Evolutionary conservation across 2,888 invertebrate genomes (phyloP).

Genomic region (Tyria jacobaeae): DNA sequence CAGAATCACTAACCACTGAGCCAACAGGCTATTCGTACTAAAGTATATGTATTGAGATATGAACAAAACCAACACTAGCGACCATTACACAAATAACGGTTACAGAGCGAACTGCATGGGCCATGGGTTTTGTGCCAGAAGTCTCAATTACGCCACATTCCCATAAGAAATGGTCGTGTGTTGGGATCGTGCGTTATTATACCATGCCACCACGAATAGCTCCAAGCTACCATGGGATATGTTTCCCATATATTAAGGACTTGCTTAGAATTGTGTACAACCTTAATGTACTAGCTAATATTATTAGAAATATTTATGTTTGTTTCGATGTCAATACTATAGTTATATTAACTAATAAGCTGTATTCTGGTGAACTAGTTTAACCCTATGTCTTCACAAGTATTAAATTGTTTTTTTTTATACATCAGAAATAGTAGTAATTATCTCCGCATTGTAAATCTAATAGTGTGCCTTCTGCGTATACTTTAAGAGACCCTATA

Average conservation of each 20-base stretch:
- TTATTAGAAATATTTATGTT: slow-evolving; percentile 14
- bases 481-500: too few relatives aligned
- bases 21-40: too few relatives aligned
- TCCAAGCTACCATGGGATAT: slow-evolving; percentile 58
- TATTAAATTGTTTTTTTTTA: too few relatives aligned
- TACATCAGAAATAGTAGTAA: too few relatives aligned
- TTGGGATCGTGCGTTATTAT: slow-evolving; percentile 71
- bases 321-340: background rate
- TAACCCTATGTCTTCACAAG: too few relatives aligned
- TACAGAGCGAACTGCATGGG: slow-evolving; percentile 55
- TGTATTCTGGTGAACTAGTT: too few relatives aligned
- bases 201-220: slow-evolving; percentile 70
- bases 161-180: slow-evolving; percentile 67
- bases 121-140: slow-evolving; percentile 62
- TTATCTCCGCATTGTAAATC: too few relatives aligned
- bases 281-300: slow-evolving; percentile 17
- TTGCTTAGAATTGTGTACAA: slow-evolving; percentile 16
- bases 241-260: slow-evolving; percentile 57
- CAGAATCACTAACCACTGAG: too few relatives aligned
- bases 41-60: background rate
- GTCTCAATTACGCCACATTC: slow-evolving; percentile 65
- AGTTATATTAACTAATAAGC: background rate
- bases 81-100: slow-evolving; percentile 38
- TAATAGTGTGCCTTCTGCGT: too few relatives aligned
- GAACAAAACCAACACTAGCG: slow-evolving; percentile 17